Conservation (phyloP, 2,113 vertebrate genomes). For the Picathartes gymnocephalus region DNA sequence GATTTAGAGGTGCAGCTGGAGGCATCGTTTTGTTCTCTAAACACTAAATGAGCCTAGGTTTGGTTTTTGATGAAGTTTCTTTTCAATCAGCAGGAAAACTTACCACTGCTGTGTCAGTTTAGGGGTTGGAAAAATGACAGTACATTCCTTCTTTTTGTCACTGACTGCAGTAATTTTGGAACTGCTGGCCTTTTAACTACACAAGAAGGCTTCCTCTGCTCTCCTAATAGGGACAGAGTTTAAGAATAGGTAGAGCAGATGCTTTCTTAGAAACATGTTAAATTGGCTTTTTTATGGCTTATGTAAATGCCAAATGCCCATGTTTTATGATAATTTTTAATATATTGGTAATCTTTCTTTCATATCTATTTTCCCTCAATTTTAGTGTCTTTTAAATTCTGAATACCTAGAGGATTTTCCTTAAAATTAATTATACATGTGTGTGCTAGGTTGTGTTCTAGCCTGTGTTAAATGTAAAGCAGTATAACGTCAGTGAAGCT, state of each 20-base stretch:
- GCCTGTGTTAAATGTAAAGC: not conserved
- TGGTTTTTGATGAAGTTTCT: not conserved
- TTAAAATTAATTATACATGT: not conserved
- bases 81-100: not conserved
- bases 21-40: not conserved
- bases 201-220: not conserved
- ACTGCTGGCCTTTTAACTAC: not conserved
- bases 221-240: not conserved
- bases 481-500: not conserved
- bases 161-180: not conserved
- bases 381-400: not conserved
- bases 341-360: not conserved
- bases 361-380: not conserved
- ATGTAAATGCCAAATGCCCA: not conserved
- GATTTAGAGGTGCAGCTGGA: not conserved
- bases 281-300: not conserved
- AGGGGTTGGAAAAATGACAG: not conserved
- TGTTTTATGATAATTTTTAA: not conserved
- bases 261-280: not conserved
- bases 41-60: not conserved
- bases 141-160: not conserved
- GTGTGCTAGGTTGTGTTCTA: not conserved
- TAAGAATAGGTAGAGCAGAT: not conserved
- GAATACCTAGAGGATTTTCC: not conserved
- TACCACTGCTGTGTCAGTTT: fast-evolving